Evolutionary conservation across 2,797 vertebrate species (phyloP).

Genomic region (Momotus momota): DNA sequence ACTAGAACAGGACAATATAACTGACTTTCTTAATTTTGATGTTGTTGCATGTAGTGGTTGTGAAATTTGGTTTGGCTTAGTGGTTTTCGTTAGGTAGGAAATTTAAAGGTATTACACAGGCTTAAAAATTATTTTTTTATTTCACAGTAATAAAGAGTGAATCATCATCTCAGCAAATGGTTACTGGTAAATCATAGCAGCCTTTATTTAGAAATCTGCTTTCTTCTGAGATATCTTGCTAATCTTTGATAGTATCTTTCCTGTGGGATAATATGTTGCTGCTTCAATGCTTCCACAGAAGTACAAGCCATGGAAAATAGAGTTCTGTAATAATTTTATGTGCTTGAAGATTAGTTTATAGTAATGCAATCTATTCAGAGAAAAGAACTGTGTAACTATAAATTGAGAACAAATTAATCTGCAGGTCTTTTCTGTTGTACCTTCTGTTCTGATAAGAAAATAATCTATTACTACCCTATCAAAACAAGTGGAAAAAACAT

Average conservation of each 20-base stretch:
- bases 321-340: neutral
- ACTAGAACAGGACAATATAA: neutral
- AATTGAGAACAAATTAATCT: neutral
- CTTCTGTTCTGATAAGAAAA: neutral
- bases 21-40: neutral
- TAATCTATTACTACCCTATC: neutral
- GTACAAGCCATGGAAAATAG: neutral
- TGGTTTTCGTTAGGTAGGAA: neutral
- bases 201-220: neutral
- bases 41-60: fast-evolving
- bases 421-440: neutral
- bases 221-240: neutral
- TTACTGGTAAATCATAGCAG: neutral
- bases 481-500: neutral
- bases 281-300: neutral
- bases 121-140: neutral
- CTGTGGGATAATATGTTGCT: neutral
- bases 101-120: neutral
- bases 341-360: neutral
- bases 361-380: neutral
- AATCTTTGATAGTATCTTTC: neutral
- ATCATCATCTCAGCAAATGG: neutral
- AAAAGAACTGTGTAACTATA: neutral
- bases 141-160: neutral
- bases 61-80: neutral